Conservation (phyloP, 1,140 invertebrate genomes). For the Drosophila serrata region DNA sequence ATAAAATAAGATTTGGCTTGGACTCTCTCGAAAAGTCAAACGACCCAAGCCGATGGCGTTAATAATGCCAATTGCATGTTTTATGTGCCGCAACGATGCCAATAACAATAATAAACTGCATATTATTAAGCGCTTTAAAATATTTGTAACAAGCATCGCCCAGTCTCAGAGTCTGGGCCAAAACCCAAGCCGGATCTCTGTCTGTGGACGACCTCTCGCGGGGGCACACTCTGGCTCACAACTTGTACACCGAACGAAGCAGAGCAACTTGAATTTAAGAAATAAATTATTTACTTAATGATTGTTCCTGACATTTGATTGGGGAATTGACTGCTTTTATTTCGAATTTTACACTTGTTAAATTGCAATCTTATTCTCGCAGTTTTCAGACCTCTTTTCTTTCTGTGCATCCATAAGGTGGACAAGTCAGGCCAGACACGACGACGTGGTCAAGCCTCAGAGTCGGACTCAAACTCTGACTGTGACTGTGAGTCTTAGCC, state of each 20-base stretch:
- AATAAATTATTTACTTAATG: neutral
- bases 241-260: neutral
- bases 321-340: no score
- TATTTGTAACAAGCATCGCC: constrained; percentile 72
- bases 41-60: constrained; percentile 71
- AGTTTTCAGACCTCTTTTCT: neutral
- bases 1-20: constrained; percentile 10
- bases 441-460: constrained; percentile 61
- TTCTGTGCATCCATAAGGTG: constrained; percentile 21
- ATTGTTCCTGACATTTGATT: neutral
- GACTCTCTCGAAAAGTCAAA: constrained; percentile 58
- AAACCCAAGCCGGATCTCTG: constrained; percentile 70
- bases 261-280: neutral
- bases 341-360: neutral
- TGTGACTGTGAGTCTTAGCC: constrained; percentile 17
- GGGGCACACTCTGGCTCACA: constrained; percentile 57
- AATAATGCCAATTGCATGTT: constrained; percentile 82
- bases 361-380: neutral
- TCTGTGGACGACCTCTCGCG: constrained; percentile 75
- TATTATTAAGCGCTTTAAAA: constrained; percentile 81
- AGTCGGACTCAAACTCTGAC: constrained; percentile 12
- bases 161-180: constrained; percentile 46
- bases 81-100: constrained; percentile 74
- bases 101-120: constrained; percentile 83
- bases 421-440: constrained; percentile 54